Percentiles rank a stretch among this genome's conserved stretches.
phyloP scores from a whole-genome alignment of 2,797 vertebrate genomes.

The Parauchenoglanis punctatus region DNA sequence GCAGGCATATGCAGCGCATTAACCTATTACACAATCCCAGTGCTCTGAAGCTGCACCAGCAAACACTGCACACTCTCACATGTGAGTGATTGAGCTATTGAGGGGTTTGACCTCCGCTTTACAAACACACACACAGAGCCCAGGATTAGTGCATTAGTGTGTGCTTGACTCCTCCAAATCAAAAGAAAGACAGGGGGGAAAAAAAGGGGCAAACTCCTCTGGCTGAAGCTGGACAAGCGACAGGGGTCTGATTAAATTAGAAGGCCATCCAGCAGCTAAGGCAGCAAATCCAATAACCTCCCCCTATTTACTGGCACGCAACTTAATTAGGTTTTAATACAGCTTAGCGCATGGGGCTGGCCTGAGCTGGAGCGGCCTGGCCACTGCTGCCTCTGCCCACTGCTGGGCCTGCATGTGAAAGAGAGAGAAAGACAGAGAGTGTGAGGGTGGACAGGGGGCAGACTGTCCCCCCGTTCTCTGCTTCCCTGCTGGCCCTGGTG shows the following conservation, averaged over 20 bases:
- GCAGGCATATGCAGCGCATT: constrained; percentile 50
- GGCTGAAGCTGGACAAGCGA: constrained; percentile 62
- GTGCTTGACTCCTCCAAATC: constrained; percentile 41
- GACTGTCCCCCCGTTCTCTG: constrained; percentile 52
- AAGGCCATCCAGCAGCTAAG: constrained; percentile 81
- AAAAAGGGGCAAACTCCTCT: constrained; percentile 45
- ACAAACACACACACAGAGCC: constrained; percentile 25
- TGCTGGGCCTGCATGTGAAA: constrained; percentile 59
- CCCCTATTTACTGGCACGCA: constrained; percentile 84
- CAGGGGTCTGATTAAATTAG: constrained; percentile 74
- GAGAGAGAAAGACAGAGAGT: constrained; percentile 52
- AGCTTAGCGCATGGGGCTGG: constrained; percentile 83
- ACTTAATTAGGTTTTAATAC: constrained; percentile 96
- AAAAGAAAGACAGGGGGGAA: constrained; percentile 23
- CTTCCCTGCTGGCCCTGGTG: constrained; percentile 80
- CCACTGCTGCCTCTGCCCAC: constrained; percentile 56
- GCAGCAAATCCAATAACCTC: constrained; percentile 88
- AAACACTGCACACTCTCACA: constrained; percentile 61
- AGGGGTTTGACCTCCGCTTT: constrained; percentile 49
- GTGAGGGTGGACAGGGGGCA: constrained; percentile 40
- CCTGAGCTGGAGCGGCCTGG: constrained; percentile 62
- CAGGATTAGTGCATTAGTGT: constrained; percentile 27
- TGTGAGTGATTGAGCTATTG: constrained; percentile 53
- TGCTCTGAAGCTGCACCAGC: constrained; percentile 46
- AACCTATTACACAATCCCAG: constrained; percentile 57